Evolutionary conservation across 2,797 vertebrate species (phyloP), one percentile per base, ranked within the genome.

Genomic region (Leptodactylus fallax): DNA sequence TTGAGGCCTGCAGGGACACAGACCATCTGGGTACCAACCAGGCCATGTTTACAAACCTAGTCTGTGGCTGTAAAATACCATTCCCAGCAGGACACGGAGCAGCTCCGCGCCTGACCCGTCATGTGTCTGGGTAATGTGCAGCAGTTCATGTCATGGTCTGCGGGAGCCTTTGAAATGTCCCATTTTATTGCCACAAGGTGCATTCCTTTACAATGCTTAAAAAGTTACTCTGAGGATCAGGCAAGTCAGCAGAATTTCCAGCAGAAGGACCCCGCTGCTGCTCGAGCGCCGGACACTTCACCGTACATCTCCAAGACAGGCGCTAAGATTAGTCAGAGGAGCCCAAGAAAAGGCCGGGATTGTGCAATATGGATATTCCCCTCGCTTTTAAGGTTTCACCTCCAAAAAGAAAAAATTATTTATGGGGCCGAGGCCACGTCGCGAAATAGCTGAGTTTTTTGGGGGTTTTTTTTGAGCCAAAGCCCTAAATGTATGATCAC

Each of bases 91-190:
- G 86, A 58, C 58, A 56, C 79, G 55, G 61, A 16, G 14, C 85
- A 61, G 63, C 27, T 23, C 61, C 19, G 61, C 19, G 16, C 65
- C 78, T 45, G 45, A 36, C 65, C 78, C 8, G 63, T 58, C 63
- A 71, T 11, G 51, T 74, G 53, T 21, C 78, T 12, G 78, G 56
- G 51, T 60, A 58, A 58, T 10, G 17, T 60, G 69, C 67, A 19
- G 25, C 63, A 55, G 49, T 21, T 36, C 81, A 71, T 53, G 65
- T n/a, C 51, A 47, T 69, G 21, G 27, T 36, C 85, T 71, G 53
- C 25, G 55, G 76, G 47, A 86, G 76, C 51, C 85, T 86, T 79
- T 79, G 77, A 86, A 69, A 67, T 78, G 61, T 71, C 45, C 74
- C 49, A 23, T 21, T 53, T 78, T 63, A 78, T 85, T 51, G 47